Percentiles rank a stretch among this genome's conserved stretches.
phyloP scores from a whole-genome alignment of 1,140 invertebrate genomes.

The Nebria ingens region DNA sequence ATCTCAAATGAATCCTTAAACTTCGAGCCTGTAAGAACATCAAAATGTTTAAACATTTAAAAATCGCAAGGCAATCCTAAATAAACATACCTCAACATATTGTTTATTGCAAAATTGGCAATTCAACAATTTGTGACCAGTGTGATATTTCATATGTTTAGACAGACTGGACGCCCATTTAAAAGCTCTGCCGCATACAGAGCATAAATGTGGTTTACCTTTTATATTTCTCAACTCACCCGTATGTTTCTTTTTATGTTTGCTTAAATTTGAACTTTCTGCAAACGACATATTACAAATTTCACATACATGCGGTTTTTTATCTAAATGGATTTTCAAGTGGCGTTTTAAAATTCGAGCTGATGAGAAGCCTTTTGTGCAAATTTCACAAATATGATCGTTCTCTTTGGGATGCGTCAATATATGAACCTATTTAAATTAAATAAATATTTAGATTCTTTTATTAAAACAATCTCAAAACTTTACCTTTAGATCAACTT shows the following conservation, averaged over 20 bases:
- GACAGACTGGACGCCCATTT: conserved; percentile 37
- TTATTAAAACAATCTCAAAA: conserved; percentile 4
- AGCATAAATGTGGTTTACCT: conserved; percentile 37
- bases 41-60: background rate
- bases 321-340: conserved; percentile 35
- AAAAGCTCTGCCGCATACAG: conserved; percentile 35
- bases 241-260: conserved; percentile 40
- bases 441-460: background rate
- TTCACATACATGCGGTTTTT: conserved; percentile 38
- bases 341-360: conserved; percentile 38
- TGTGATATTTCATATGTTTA: conserved; percentile 40
- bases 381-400: conserved; percentile 36
- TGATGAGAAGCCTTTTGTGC: conserved; percentile 38
- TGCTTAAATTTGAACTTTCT: conserved; percentile 38
- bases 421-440: conserved; percentile 30
- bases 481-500: conserved; percentile 33
- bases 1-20: conserved; percentile 32
- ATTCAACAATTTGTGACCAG: conserved; percentile 33
- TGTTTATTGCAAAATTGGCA: conserved; percentile 35
- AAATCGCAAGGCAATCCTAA: conserved; percentile 10
- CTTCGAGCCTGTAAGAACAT: conserved; percentile 27
- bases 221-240: conserved; percentile 37
- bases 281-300: conserved; percentile 41
- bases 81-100: conserved; percentile 31
- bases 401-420: conserved; percentile 31